Evolutionary conservation across 1,140 invertebrate species (phyloP), one percentile per base, ranked within the genome.

Genomic region (Prorops nasuta): DNA sequence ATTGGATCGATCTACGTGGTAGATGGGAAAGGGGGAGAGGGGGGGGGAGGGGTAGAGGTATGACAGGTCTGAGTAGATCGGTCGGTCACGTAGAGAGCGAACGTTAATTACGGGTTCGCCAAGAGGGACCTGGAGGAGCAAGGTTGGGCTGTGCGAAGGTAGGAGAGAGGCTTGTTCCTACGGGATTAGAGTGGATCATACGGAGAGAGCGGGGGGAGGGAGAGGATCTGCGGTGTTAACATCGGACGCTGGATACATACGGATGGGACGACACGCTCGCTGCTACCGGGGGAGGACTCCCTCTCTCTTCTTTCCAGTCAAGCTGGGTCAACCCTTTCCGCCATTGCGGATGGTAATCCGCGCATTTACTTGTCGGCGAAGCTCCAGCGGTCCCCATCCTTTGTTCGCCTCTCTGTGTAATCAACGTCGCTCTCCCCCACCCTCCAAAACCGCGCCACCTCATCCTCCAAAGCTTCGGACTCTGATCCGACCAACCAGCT

Each of bases 61-160:
- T 55, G 56, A 60, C 44, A 6, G 12, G 24, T 28, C 6, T 12
- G 24, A 12, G 24, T 12, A 28, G 49, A 61, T 60, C 60, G 48
- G 53, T 42, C 42, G 49, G 45, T 61, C 57, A 56, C 57, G 58
- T 61, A 56, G 14, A n/a, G n/a, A 35, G 50, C 49, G 53, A 47
- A 52, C 57, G 53, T 61, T 61, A 61, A 61, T 61, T 61, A 61
- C 57, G 58, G 41, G 51, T 61, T 55, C 53, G 57, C 41, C 44
- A 39, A n/a, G 51, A n/a, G n/a, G n/a, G n/a, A n/a, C n/a, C n/a
- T n/a, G n/a, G n/a, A n/a, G n/a, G n/a, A n/a, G n/a, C n/a, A n/a
- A n/a, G n/a, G n/a, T n/a, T n/a, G n/a, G n/a, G n/a, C n/a, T n/a
- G n/a, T n/a, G n/a, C n/a, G n/a, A n/a, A n/a, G 32, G 57, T 60